These are phyloP conservation scores for Mactromeris polynyma DNA, from an alignment of 2,888 invertebrate genomes.

Conservation along the genomic window DNA sequence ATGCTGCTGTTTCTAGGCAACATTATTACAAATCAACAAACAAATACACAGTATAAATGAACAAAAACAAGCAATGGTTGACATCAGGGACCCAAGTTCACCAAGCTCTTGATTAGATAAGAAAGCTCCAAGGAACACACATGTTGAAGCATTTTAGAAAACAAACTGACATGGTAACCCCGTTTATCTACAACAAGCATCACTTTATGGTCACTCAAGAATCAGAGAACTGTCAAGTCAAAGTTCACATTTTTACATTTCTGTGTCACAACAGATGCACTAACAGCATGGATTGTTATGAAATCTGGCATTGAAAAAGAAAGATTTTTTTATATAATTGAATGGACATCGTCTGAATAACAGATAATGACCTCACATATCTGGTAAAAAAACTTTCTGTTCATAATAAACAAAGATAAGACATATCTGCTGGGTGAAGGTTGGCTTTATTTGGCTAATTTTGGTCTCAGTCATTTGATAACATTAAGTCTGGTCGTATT, in stretches of 20 bases:
- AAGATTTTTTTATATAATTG: no score
- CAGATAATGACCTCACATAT: no score
- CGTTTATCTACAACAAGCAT: not conserved
- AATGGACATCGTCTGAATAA: no score
- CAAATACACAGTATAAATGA: not conserved
- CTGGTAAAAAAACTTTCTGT: no score
- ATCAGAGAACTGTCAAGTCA: not conserved
- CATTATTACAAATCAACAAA: not conserved
- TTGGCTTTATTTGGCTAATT: no score
- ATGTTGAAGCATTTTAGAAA: not conserved
- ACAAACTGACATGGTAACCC: no score
- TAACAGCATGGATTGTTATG: not conserved
- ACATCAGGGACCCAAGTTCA: no score
- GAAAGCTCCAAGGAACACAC: not conserved
- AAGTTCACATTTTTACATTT: not conserved
- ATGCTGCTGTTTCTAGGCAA: not conserved
- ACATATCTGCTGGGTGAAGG: no score
- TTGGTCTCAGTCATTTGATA: no score
- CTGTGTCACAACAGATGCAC: not conserved
- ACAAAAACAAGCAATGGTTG: not conserved
- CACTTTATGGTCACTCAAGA: not conserved
- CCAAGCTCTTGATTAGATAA: no score
- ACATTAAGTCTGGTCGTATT: no score
- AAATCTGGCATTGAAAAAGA: not conserved
- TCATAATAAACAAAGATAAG: no score